A percentile compares a stretch with the other conserved stretches of the same genome.
These are phyloP conservation scores for Myopa tessellatipennis DNA, from an alignment of 2,888 invertebrate genomes.

Conservation along the genomic window DNA sequence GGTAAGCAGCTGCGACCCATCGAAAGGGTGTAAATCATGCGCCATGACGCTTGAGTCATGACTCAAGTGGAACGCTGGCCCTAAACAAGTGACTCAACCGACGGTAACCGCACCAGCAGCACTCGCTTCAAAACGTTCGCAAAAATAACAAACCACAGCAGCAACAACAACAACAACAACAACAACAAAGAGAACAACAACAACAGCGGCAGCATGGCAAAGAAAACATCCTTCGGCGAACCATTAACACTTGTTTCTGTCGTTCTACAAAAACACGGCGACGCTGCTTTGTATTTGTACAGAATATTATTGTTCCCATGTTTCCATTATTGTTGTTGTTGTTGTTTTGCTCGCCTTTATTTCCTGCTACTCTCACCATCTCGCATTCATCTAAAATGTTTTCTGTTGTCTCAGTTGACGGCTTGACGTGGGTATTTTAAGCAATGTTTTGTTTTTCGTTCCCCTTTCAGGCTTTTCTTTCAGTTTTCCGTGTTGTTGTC, in stretches of 20 bases:
- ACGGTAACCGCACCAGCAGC: neutral
- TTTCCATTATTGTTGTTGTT: constrained; percentile 12
- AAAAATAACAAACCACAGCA: constrained; percentile 10
- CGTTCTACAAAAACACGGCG: constrained; percentile 18
- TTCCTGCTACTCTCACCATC: neutral
- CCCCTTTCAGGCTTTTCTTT: neutral
- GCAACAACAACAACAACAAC: constrained; percentile 19
- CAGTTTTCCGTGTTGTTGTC: neutral
- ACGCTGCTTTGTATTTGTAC: constrained; percentile 19
- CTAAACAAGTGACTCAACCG: neutral
- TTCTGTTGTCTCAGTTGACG: constrained; percentile 30
- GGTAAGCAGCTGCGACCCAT: too few species aligned
- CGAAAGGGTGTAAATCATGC: too few species aligned
- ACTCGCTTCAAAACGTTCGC: neutral
- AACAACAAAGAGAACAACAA: neutral
- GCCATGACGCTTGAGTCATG: too few species aligned
- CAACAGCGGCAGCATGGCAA: neutral
- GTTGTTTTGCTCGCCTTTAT: neutral
- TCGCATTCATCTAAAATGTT: constrained; percentile 11
- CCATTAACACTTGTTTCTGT: constrained; percentile 38
- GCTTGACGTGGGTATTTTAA: constrained; percentile 35
- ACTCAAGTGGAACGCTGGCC: neutral
- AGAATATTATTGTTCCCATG: neutral
- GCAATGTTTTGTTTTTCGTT: neutral
- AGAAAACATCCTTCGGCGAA: constrained; percentile 28